Conservation (phyloP, 2,888 invertebrate genomes). For the Keiferia lycopersicella region DNA sequence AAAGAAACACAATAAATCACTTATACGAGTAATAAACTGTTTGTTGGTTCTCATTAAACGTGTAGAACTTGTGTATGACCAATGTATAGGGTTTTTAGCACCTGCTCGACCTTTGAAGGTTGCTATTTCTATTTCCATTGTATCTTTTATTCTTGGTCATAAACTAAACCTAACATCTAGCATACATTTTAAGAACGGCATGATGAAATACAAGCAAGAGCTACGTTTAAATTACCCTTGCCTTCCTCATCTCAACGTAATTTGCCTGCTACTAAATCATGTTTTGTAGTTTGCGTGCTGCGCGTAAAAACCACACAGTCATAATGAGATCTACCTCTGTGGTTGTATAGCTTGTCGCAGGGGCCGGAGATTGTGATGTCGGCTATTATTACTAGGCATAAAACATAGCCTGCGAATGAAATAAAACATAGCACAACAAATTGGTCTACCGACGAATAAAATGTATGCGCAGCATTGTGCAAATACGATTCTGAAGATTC, state of each 20-base stretch:
- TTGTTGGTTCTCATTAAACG: conserved; percentile 37
- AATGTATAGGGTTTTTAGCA: conserved; percentile 23
- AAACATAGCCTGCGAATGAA: too few relatives aligned
- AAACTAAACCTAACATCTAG: background rate
- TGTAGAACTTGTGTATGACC: conserved; percentile 14
- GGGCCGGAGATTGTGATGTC: conserved; percentile 6
- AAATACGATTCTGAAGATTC: conserved; percentile 11
- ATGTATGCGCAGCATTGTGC: conserved; percentile 3
- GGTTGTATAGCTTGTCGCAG: conserved; percentile 18
- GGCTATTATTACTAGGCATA: conserved; percentile 14
- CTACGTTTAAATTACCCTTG: background rate
- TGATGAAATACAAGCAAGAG: background rate
- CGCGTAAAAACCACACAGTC: conserved; percentile 28
- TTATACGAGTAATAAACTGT: conserved; percentile 53
- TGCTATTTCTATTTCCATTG: conserved; percentile 13
- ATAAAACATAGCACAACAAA: conserved; percentile 17
- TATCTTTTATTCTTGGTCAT: conserved; percentile 4
- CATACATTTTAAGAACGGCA: background rate
- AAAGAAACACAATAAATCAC: conserved; percentile 59
- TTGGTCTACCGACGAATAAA: conserved; percentile 18
- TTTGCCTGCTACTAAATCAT: conserved; percentile 25
- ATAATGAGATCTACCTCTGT: conserved; percentile 23
- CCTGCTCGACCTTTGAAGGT: conserved; percentile 29
- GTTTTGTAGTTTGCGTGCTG: conserved; percentile 8
- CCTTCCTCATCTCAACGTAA: conserved; percentile 20